Percentiles rank a stretch among this genome's conserved stretches.
Conservation (phyloP, 2,888 invertebrate species). For the Lasioglossum pauxillum region DNA sequence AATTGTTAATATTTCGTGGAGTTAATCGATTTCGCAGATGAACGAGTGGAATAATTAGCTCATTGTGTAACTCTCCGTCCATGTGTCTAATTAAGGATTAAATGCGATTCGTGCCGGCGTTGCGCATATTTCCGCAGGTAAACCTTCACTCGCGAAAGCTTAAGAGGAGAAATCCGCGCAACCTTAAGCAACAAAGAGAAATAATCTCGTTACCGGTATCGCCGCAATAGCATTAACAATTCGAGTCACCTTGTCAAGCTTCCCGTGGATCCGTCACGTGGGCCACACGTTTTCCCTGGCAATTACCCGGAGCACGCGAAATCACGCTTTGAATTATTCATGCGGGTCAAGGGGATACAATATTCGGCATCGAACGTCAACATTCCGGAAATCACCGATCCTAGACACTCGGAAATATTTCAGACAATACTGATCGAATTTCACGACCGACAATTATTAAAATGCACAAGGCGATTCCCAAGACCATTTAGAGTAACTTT, state of each 20-base stretch:
- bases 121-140: neutral
- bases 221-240: conserved; percentile 1
- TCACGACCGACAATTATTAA: neutral
- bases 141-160: neutral
- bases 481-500: too few species aligned
- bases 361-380: conserved; percentile 5
- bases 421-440: neutral
- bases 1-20: neutral
- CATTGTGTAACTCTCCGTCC: neutral
- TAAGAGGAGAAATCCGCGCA: neutral
- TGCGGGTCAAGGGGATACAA: neutral
- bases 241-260: conserved; percentile 33
- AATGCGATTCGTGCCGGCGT: neutral
- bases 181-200: conserved; percentile 27
- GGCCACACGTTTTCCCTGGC: conserved; percentile 8
- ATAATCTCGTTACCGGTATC: conserved; percentile 48
- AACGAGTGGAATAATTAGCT: neutral
- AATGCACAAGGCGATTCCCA: too few species aligned
- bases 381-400: neutral
- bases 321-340: conserved; percentile 28
- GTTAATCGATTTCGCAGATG: too few species aligned
- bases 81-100: neutral
- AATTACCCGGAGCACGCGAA: conserved; percentile 8
- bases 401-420: neutral
- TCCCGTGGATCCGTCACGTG: conserved; percentile 14